Conservation (phyloP, 2,113 vertebrate genomes). For the Solea senegalensis region DNA sequence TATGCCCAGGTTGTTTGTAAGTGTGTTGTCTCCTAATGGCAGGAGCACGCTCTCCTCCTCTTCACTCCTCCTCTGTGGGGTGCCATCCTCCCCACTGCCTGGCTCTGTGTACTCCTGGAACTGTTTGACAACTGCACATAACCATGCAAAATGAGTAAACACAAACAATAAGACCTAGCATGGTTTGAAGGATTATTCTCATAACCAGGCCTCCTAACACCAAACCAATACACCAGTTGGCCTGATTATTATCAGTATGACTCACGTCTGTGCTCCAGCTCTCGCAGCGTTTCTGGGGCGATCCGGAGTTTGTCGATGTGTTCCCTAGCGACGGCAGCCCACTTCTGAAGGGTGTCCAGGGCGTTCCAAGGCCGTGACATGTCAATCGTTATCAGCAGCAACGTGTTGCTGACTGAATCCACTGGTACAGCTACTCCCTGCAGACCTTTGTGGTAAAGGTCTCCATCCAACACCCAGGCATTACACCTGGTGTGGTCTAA, state of each 20-base stretch:
- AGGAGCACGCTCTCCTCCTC: conserved; percentile 92
- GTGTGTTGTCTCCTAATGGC: conserved; percentile 94
- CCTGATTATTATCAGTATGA: conserved; percentile 46
- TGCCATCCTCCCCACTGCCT: conserved; percentile 90
- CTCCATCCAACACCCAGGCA: conserved; percentile 96
- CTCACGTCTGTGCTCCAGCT: conserved; percentile 96
- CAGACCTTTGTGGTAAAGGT: conserved; percentile 97
- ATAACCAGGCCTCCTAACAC: neutral
- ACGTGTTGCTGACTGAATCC: conserved; percentile 87
- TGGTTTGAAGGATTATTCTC: neutral
- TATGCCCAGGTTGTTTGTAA: conserved; percentile 96
- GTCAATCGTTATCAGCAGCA: conserved; percentile 90
- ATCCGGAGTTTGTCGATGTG: conserved; percentile 96
- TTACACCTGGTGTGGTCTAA: conserved; percentile 96
- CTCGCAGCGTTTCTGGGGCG: conserved; percentile 93
- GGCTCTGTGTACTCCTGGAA: conserved; percentile 98
- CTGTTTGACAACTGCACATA: conserved; percentile 91
- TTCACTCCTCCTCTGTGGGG: conserved; percentile 92
- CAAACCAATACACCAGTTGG: neutral
- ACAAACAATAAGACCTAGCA: neutral
- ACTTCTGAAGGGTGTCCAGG: conserved; percentile 97
- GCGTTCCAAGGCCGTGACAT: conserved; percentile 97
- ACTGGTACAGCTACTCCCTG: conserved; percentile 93
- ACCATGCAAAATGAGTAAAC: conserved; percentile 15
- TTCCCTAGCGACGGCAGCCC: conserved; percentile 94